These are phyloP conservation scores for Pontoporia blainvillei DNA, from an alignment of 2,113 vertebrate species.

Conservation along the genomic window DNA sequence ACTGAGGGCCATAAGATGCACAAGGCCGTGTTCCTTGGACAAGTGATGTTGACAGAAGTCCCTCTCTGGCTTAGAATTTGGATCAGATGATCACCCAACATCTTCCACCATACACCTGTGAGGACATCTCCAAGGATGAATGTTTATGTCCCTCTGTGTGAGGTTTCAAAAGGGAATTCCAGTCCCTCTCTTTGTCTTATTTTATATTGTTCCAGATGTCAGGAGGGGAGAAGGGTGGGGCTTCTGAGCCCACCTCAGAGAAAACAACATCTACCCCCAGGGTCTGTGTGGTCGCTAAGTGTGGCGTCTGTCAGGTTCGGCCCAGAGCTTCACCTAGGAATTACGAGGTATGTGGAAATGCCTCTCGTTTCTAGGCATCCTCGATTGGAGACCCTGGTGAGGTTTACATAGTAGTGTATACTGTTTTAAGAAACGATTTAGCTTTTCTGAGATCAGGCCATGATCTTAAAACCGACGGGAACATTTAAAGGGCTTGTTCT, in stretches of 20 bases:
- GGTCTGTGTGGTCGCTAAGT: rapidly evolving
- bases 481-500: not conserved
- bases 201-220: not conserved
- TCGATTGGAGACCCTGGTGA: not conserved
- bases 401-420: too few species aligned
- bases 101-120: rapidly evolving
- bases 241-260: not conserved
- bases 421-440: not conserved
- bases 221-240: rapidly evolving
- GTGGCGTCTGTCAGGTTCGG: rapidly evolving
- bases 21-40: rapidly evolving
- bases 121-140: rapidly evolving
- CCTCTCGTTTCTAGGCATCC: not conserved
- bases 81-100: rapidly evolving
- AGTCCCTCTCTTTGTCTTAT: not conserved
- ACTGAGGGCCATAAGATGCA: rapidly evolving
- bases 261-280: not conserved
- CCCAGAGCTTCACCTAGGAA: rapidly evolving
- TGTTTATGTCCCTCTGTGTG: rapidly evolving
- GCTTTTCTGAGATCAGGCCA: not conserved
- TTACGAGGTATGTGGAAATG: rapidly evolving
- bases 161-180: not conserved
- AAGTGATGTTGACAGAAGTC: not conserved
- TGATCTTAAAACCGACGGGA: not conserved
- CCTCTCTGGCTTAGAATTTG: rapidly evolving